Percentiles rank a stretch among this genome's conserved stretches.
Conservation (phyloP, 2,113 vertebrate genomes). For the Trichechus manatus region DNA sequence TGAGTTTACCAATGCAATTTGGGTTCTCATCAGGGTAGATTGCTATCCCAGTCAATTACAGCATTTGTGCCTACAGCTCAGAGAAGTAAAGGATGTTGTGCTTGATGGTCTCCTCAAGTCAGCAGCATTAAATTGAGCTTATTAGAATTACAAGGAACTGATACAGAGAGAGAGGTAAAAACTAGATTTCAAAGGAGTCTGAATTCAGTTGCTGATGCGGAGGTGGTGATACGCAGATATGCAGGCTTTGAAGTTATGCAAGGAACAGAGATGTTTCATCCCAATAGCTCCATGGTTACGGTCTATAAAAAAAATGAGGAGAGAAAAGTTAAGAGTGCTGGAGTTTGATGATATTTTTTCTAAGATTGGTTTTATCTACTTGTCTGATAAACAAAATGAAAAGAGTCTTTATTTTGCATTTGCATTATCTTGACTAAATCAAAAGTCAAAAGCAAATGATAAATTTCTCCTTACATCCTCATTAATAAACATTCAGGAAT, state of each 20-base stretch:
- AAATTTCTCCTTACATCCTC: constrained; percentile 4
- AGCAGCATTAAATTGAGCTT: background rate
- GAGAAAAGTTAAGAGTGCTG: constrained; percentile 48
- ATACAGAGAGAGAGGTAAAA: background rate
- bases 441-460: constrained; percentile 29
- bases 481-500: background rate
- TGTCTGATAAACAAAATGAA: constrained; percentile 54
- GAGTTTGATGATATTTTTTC: constrained; percentile 13
- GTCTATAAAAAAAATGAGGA: constrained; percentile 77
- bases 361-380: constrained; percentile 14
- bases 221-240: constrained; percentile 37
- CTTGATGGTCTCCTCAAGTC: background rate
- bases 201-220: background rate
- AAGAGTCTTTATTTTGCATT: background rate
- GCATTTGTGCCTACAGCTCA: background rate
- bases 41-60: background rate
- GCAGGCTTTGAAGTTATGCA: constrained; percentile 41
- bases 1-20: constrained; percentile 12
- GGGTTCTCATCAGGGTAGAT: background rate
- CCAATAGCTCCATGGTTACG: constrained; percentile 76
- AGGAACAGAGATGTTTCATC: constrained; percentile 41
- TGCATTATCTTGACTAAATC: constrained; percentile 34
- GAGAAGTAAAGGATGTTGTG: background rate
- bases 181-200: constrained; percentile 37
- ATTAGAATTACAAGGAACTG: background rate